Evolutionary conservation across 2,888 invertebrate species (phyloP), one percentile per base, ranked within the genome.

Genomic region (Cryptosula pallasiana): DNA sequence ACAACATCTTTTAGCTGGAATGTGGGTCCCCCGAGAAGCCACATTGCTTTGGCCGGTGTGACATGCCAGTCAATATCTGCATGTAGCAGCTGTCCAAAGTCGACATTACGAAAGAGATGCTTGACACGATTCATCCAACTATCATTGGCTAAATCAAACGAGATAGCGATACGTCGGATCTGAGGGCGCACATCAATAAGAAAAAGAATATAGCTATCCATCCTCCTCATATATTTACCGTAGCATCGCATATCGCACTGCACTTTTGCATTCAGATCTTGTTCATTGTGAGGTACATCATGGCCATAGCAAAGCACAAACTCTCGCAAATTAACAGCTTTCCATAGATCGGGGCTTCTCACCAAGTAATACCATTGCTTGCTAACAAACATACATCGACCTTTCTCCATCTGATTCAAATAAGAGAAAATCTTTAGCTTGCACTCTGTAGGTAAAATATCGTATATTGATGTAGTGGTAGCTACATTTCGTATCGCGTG

Each of bases 11-110:
- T 77, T 32, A 32, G n/a, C 9, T 32, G 27, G 34, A 3, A 9
- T 9, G 20, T 9, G 13, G 63, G 16, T 3, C 27, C 63, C 13
- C 13, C 20, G 34, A 34, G 16, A 32, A 63, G 63, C 73, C 78
- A 78, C 63, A 25, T 27, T 20, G 83, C 81, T 35, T 79, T 77
- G 13, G 77, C 74, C 16, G 82, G 82, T 0, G 82, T 83, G 70
- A 82, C 83, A 70, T 81, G 82, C 83, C 83, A 84, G 75, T 82
- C 81, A 57, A 83, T 76, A 69, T 80, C 76, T 2, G 79, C 79
- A 69, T 78, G 78, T 55, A 75, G 74, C 55, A 83, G 75, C 32
- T 80, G 80, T n/a, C 74, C 75, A 13, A 77, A 78, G 23, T 76
- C 76, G 13, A 78, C 73, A 3, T 75, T 74, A 29, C 74, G 73